Evolutionary conservation across 2,797 vertebrate genomes (phyloP).

Genomic region (Sebastes miniatus): DNA sequence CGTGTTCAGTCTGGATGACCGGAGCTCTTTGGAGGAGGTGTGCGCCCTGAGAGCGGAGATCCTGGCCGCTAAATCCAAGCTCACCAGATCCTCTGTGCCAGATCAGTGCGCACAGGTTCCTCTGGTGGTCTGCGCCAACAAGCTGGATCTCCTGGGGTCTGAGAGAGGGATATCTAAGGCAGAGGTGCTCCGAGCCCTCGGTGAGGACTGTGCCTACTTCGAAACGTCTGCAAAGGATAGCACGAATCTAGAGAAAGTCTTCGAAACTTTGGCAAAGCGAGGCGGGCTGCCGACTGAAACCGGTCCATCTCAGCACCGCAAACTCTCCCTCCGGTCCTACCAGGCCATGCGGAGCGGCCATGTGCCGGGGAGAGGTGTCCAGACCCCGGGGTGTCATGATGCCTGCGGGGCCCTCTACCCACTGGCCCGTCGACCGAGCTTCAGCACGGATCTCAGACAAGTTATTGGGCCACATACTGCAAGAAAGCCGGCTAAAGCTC

Average conservation of each 20-base stretch:
- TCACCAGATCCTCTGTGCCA: conserved; percentile 52
- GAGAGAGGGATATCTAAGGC: conserved; percentile 56
- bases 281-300: conserved; percentile 82
- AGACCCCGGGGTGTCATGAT: conserved; percentile 33
- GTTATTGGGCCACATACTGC: conserved; percentile 67
- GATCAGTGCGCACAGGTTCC: conserved; percentile 63
- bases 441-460: conserved; percentile 78
- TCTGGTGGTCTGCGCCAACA: conserved; percentile 82
- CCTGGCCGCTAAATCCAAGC: conserved; percentile 77
- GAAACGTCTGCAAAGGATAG: conserved; percentile 84
- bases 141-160: conserved; percentile 71
- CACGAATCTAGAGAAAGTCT: conserved; percentile 79
- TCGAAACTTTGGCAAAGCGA: conserved; percentile 76
- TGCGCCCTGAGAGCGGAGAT: conserved; percentile 78
- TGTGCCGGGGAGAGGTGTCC: conserved; percentile 15
- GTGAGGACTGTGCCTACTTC: conserved; percentile 75
- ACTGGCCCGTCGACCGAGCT: conserved; percentile 79
- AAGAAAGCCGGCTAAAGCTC: conserved; percentile 52
- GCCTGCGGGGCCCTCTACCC: conserved; percentile 77
- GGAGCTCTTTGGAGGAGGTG: conserved; percentile 80
- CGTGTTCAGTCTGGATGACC: conserved; percentile 82
- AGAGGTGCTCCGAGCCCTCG: conserved; percentile 71
- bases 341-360: conserved; percentile 67
- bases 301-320: conserved; percentile 81
- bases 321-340: conserved; percentile 83